These are phyloP conservation scores for Furcula furcula DNA, from an alignment of 2,888 invertebrate species.

Conservation along the genomic window DNA sequence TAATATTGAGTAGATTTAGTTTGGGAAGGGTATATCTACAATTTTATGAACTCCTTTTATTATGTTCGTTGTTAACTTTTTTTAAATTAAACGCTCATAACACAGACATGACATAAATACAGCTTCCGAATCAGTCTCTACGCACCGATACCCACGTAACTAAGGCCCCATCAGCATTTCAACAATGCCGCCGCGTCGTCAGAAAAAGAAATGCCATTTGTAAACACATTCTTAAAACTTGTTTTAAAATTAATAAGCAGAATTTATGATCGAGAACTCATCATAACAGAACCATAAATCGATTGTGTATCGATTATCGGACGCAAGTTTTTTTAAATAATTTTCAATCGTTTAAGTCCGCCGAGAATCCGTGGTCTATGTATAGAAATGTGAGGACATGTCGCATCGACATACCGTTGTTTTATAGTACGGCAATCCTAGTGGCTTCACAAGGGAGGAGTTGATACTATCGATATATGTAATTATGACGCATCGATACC, in stretches of 20 bases:
- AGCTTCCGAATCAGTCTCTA: too few species aligned
- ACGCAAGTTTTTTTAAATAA: constrained; percentile 31
- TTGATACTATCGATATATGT: constrained; percentile 20
- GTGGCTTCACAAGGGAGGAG: constrained; percentile 13
- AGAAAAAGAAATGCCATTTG: neutral
- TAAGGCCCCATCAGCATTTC: neutral
- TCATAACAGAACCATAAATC: constrained; percentile 18
- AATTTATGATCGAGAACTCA: constrained; percentile 15
- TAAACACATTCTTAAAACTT: neutral
- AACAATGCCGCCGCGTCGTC: neutral
- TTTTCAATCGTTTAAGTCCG: constrained; percentile 31
- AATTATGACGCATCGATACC: neutral
- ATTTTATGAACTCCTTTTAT: too few species aligned
- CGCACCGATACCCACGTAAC: too few species aligned
- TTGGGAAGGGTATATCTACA: too few species aligned
- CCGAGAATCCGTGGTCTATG: constrained; percentile 21
- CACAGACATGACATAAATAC: too few species aligned
- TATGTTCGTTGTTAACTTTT: too few species aligned
- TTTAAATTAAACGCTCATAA: too few species aligned
- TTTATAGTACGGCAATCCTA: constrained; percentile 31
- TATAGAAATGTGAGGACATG: constrained; percentile 22
- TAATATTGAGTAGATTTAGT: too few species aligned
- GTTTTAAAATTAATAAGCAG: neutral
- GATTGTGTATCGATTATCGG: constrained; percentile 31
- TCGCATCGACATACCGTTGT: constrained; percentile 28